Conservation (phyloP, 2,797 vertebrate species). For the Phoxinus dragarum region DNA sequence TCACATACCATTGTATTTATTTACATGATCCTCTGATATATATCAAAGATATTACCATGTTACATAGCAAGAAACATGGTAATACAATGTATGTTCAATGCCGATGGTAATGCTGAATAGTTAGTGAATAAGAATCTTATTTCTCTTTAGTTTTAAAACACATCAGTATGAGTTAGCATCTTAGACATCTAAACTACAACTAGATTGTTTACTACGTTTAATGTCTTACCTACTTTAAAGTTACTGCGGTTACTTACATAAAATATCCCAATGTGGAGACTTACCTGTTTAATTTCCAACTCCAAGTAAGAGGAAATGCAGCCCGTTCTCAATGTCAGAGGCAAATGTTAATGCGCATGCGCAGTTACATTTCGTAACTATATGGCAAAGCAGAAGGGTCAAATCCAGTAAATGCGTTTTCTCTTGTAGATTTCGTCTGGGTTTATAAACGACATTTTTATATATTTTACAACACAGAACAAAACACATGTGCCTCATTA, state of each 20-base stretch:
- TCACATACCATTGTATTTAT: neutral
- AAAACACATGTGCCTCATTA: rapidly evolving
- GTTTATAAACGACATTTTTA: neutral
- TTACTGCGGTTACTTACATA: no score
- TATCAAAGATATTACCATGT: neutral
- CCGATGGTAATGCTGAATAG: no score
- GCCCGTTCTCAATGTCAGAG: constrained; percentile 30
- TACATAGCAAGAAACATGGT: neutral
- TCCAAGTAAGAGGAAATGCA: neutral
- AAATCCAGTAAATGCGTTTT: constrained; percentile 11
- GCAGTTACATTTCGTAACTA: constrained; percentile 13
- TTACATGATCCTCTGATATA: neutral
- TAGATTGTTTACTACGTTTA: no score
- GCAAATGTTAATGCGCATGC: neutral
- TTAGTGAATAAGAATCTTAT: neutral
- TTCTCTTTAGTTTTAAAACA: neutral
- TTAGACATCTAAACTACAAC: neutral
- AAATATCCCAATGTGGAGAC: neutral
- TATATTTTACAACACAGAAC: neutral
- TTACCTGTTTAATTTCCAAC: neutral
- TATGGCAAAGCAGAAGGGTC: constrained; percentile 58
- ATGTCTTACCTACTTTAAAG: no score
- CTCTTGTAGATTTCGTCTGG: no score
- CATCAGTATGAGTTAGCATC: neutral
- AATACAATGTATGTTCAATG: neutral